Evolutionary conservation across 2,888 invertebrate species (phyloP).

Genomic region (Clunio marinus): DNA sequence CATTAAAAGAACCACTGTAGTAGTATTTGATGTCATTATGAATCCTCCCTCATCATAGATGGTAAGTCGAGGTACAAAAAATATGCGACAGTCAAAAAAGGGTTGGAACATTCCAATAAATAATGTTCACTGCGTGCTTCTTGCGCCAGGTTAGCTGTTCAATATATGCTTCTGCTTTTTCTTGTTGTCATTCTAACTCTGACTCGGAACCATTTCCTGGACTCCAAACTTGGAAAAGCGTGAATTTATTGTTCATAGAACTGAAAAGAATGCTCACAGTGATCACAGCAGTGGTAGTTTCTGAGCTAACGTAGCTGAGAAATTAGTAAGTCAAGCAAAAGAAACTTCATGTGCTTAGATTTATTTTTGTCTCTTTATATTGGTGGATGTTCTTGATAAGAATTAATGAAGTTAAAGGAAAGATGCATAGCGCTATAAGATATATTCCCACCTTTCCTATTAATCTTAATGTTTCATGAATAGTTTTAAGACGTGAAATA

Average conservation of each 20-base stretch:
- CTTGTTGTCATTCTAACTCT: not conserved
- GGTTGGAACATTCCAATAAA: constrained; percentile 18
- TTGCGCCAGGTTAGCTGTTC: constrained; percentile 17
- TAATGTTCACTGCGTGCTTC: constrained; percentile 7
- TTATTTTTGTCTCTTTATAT: not conserved
- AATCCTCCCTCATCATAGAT: not conserved
- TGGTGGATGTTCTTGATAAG: not conserved
- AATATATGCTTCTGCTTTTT: not conserved
- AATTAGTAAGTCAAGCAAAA: constrained; percentile 6
- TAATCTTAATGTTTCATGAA: constrained; percentile 4
- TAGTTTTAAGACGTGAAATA: too few relatives aligned
- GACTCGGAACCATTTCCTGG: constrained; percentile 23
- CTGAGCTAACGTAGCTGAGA: not conserved
- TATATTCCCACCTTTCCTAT: constrained; percentile 23
- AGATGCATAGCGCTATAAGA: too few relatives aligned
- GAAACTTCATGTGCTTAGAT: too few relatives aligned
- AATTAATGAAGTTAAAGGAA: not conserved
- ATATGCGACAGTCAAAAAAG: constrained; percentile 6
- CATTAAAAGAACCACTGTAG: constrained; percentile 1
- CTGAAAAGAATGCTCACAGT: constrained; percentile 10
- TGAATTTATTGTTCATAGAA: constrained; percentile 20
- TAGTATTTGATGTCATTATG: constrained; percentile 9
- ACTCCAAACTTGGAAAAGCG: constrained; percentile 8
- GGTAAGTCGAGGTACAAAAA: not conserved
- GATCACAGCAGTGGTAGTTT: constrained; percentile 13